phyloP scores from a whole-genome alignment of 2,888 invertebrate genomes.

The Athetis lepigone region DNA sequence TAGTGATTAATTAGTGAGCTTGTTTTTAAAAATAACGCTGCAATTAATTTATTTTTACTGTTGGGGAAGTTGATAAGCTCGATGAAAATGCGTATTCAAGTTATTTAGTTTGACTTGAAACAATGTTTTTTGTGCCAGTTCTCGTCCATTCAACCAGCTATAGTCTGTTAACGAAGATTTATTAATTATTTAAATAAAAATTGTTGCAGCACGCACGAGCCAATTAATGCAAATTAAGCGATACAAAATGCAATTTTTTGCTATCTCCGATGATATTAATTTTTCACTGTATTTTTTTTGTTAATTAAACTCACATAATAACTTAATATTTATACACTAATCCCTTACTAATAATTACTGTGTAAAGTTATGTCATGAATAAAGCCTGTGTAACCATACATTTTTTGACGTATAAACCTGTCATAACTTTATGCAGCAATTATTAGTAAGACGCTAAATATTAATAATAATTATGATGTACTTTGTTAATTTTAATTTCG shows the following conservation, averaged over 20 bases:
- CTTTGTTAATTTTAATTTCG: no score
- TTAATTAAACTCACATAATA: no score
- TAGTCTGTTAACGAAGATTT: background rate
- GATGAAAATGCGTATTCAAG: conserved; percentile 20
- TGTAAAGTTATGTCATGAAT: no score
- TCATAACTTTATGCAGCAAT: no score
- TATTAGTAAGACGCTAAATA: no score
- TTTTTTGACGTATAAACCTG: no score
- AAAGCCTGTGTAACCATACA: no score
- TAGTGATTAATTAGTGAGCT: background rate
- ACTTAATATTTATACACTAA: no score
- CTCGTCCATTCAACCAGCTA: background rate
- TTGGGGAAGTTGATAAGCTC: conserved; percentile 8
- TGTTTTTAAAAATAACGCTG: conserved; percentile 4
- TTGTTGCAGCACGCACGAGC: background rate
- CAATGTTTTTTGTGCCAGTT: background rate
- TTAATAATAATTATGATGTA: no score
- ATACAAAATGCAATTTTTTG: conserved; percentile 11
- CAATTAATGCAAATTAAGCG: conserved; percentile 1
- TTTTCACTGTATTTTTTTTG: no score
- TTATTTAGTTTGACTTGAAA: conserved; percentile 11
- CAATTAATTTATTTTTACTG: no score
- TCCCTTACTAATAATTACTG: no score
- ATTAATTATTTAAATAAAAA: conserved; percentile 27
- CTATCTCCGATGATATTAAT: background rate